These are phyloP conservation scores for Pelodytes ibericus DNA, from an alignment of 2,797 vertebrate species.

Conservation along the genomic window DNA sequence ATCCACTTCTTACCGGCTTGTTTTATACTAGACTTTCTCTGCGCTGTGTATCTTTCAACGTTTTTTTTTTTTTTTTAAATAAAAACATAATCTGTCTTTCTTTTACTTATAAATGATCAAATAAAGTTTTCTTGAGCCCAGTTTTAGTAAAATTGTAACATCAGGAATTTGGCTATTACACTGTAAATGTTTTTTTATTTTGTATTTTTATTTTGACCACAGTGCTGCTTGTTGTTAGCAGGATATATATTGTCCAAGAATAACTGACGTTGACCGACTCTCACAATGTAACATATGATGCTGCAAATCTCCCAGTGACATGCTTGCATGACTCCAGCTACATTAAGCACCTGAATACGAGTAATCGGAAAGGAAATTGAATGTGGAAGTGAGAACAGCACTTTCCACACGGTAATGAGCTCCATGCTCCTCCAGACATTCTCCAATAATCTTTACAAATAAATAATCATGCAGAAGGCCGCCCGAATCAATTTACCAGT, in stretches of 20 bases:
- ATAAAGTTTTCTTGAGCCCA: too few species aligned
- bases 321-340: background rate
- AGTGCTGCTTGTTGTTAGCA: background rate
- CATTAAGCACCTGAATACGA: background rate
- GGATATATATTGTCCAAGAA: background rate
- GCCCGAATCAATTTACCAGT: slow-evolving; percentile 40
- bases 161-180: too few species aligned
- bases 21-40: too few species aligned
- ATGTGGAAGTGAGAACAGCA: background rate
- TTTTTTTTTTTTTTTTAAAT: too few species aligned
- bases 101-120: too few species aligned
- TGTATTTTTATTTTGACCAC: too few species aligned
- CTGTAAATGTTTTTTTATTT: too few species aligned
- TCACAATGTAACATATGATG: background rate
- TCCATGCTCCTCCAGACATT: slow-evolving; percentile 7
- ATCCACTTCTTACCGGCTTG: too few species aligned
- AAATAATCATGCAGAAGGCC: slow-evolving; percentile 16
- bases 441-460: slow-evolving; percentile 19
- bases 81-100: too few species aligned
- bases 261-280: background rate
- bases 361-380: slow-evolving; percentile 11
- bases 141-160: too few species aligned
- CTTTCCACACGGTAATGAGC: background rate
- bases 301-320: slow-evolving; percentile 16
- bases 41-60: too few species aligned